Evolutionary conservation across 2,113 vertebrate genomes (phyloP).

Genomic region (Meles meles): DNA sequence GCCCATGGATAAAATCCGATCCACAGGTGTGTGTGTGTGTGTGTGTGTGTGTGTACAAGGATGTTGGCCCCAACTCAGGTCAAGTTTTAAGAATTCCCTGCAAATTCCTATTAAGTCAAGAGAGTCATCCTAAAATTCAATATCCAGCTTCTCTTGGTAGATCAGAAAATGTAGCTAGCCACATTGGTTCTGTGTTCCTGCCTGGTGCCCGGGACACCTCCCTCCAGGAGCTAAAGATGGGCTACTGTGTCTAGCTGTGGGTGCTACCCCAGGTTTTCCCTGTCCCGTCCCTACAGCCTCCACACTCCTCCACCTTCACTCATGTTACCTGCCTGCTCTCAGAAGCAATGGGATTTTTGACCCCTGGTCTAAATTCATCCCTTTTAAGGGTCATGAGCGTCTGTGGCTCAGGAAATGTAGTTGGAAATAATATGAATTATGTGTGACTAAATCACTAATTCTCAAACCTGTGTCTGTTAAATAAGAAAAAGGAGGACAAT

Average conservation of each 20-base stretch:
- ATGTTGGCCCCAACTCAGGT: background rate
- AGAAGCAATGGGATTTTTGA: background rate
- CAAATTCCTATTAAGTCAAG: background rate
- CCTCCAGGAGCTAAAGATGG: too few relatives aligned
- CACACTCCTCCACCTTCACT: rapidly evolving
- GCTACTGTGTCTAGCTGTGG: rapidly evolving
- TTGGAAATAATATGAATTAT: background rate
- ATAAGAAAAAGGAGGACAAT: background rate
- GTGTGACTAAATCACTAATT: background rate
- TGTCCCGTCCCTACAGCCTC: rapidly evolving
- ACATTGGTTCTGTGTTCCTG: background rate
- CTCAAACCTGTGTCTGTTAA: background rate
- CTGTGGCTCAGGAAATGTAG: background rate
- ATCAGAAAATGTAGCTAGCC: background rate
- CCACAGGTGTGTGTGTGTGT: background rate
- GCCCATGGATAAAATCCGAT: rapidly evolving
- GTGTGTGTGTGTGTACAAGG: background rate
- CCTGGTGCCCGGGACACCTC: background rate
- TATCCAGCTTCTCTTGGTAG: background rate
- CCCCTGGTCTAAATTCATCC: background rate
- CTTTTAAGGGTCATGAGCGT: background rate
- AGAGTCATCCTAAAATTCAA: background rate
- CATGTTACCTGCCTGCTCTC: background rate
- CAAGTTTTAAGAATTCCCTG: background rate
- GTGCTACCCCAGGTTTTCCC: background rate